A percentile compares a stretch with the other conserved stretches of the same genome.
Conservation (phyloP, 2,113 vertebrate genomes). For the Stigmatopora argus region DNA sequence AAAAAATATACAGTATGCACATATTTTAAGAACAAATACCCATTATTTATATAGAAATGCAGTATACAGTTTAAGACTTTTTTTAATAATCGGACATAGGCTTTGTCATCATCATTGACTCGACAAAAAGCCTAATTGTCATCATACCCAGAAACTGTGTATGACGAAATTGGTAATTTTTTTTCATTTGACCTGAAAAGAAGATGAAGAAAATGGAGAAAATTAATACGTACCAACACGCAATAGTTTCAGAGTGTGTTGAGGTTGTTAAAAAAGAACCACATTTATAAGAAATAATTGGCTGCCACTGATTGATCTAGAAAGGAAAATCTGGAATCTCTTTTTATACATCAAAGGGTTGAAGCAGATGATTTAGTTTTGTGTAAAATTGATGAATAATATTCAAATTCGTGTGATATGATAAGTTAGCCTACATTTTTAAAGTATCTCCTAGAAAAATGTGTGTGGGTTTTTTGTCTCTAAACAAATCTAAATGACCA, state of each 20-base stretch:
- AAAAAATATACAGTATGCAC: background rate
- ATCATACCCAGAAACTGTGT: too few relatives aligned
- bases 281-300: too few relatives aligned
- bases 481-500: too few relatives aligned
- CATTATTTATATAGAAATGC: background rate
- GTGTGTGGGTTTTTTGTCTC: too few relatives aligned
- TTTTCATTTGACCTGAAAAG: constrained; percentile 66
- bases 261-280: too few relatives aligned
- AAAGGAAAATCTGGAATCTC: too few relatives aligned
- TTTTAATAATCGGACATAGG: too few relatives aligned
- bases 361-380: background rate
- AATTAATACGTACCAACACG: background rate
- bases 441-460: background rate
- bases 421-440: background rate
- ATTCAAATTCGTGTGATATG: background rate
- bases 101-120: too few relatives aligned
- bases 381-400: background rate
- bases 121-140: too few relatives aligned
- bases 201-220: constrained; percentile 11
- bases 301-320: too few relatives aligned
- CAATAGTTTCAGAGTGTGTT: background rate
- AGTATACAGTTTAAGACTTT: background rate
- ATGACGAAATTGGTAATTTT: background rate
- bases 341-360: too few relatives aligned
- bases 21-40: background rate